These are phyloP conservation scores for Tupaia tana DNA, from an alignment of 2,113 vertebrate species.

Conservation along the genomic window DNA sequence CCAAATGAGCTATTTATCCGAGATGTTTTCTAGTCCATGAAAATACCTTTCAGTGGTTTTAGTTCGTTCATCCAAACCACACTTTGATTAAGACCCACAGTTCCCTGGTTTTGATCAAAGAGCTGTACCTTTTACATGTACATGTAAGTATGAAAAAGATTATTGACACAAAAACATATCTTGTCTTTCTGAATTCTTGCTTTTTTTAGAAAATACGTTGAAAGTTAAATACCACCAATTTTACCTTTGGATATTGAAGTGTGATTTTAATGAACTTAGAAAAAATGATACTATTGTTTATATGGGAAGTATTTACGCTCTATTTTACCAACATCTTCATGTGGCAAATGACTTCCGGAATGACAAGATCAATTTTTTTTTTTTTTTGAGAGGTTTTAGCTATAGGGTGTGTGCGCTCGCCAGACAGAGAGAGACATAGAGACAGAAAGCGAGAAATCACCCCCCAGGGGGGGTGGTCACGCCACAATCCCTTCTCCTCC, in stretches of 20 bases:
- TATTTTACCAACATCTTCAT: background rate
- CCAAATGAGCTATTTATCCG: constrained; percentile 76
- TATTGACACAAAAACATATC: background rate
- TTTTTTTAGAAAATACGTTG: constrained; percentile 19
- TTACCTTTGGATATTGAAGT: background rate
- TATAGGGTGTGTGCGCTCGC: no score
- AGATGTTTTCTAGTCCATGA: constrained; percentile 79
- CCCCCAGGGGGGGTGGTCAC: no score
- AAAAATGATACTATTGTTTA: background rate
- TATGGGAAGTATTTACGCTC: background rate
- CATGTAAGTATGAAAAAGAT: background rate
- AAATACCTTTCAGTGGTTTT: constrained; percentile 71
- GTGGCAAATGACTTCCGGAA: background rate
- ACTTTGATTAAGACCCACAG: constrained; percentile 60
- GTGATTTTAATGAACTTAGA: background rate
- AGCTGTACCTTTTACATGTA: background rate
- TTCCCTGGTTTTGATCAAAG: constrained; percentile 10
- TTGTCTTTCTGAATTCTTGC: background rate
- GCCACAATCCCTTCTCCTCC: no score
- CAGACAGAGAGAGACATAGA: no score
- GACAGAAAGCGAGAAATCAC: no score
- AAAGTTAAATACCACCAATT: background rate
- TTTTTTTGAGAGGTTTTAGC: no score
- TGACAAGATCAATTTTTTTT: background rate
- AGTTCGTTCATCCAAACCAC: constrained; percentile 73